phyloP scores from a whole-genome alignment of 2,797 vertebrate genomes.

The Tiaroga cobitis region DNA sequence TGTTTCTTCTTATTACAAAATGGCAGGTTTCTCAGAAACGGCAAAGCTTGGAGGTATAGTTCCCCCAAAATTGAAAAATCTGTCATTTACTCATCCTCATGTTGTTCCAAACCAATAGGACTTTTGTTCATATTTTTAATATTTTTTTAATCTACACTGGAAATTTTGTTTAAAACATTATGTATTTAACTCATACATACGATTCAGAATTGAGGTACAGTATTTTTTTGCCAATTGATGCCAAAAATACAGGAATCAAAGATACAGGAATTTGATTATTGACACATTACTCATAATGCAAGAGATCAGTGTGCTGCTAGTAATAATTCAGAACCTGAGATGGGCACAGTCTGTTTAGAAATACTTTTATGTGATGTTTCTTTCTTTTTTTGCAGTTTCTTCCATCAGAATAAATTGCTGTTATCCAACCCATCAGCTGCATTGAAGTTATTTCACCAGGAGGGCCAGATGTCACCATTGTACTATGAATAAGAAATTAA shows the following conservation, averaged over 20 bases:
- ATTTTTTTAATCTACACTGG: background rate
- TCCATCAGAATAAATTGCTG: background rate
- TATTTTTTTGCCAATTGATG: background rate
- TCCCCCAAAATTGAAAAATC: background rate
- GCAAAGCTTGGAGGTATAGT: background rate
- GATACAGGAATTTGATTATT: background rate
- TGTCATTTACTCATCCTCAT: background rate
- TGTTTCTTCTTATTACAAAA: background rate
- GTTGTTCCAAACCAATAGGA: background rate
- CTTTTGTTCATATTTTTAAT: background rate
- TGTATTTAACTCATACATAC: background rate
- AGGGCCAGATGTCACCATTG: slow-evolving; percentile 32
- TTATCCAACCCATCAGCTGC: background rate
- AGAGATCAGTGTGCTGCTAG: background rate
- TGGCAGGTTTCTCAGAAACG: background rate
- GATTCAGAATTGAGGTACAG: background rate
- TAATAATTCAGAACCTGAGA: background rate
- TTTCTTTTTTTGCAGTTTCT: background rate
- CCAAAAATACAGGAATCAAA: background rate
- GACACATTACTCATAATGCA: background rate
- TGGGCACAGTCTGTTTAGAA: background rate
- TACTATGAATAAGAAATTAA: slow-evolving; percentile 20
- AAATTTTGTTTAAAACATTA: background rate
- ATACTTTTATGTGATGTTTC: background rate
- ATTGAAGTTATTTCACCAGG: slow-evolving; percentile 23